Percentiles rank a stretch among this genome's conserved stretches.
Evolutionary conservation across 2,888 invertebrate genomes (phyloP).

Genomic region (Bruchidius siliquastri): DNA sequence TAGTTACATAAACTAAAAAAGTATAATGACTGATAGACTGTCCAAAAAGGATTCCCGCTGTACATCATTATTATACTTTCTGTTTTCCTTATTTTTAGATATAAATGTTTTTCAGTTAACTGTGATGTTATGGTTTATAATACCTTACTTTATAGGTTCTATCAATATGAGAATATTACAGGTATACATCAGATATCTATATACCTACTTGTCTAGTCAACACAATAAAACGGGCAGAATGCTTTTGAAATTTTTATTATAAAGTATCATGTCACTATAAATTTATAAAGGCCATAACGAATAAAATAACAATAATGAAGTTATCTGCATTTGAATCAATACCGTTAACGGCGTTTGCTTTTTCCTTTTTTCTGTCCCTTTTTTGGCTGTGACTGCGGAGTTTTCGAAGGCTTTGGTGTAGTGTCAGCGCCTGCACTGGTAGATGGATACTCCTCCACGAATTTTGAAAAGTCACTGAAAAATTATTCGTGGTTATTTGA

Average conservation of each 20-base stretch:
- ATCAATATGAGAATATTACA: no score
- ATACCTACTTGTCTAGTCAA: neutral
- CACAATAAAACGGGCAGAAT: neutral
- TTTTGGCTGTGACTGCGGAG: slow-evolving; percentile 33
- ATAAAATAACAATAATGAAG: neutral
- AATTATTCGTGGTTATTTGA: no score
- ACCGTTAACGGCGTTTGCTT: slow-evolving; percentile 39
- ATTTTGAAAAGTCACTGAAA: slow-evolving; percentile 42
- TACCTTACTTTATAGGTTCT: no score
- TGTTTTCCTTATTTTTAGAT: no score
- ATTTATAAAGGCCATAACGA: neutral
- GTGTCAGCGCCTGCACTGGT: slow-evolving; percentile 28
- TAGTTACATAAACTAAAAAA: no score
- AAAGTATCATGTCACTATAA: neutral
- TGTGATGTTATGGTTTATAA: no score
- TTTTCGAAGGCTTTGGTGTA: slow-evolving; percentile 36
- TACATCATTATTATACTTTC: no score
- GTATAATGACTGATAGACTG: no score
- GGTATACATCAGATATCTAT: no score
- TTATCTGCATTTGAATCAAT: neutral
- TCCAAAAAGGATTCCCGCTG: no score
- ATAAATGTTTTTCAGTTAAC: no score
- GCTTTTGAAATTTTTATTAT: neutral
- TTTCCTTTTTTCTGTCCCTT: slow-evolving; percentile 42
- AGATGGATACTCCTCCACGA: slow-evolving; percentile 34